Conservation (phyloP, 2,797 vertebrate species). For the Epinephelus awoara region DNA sequence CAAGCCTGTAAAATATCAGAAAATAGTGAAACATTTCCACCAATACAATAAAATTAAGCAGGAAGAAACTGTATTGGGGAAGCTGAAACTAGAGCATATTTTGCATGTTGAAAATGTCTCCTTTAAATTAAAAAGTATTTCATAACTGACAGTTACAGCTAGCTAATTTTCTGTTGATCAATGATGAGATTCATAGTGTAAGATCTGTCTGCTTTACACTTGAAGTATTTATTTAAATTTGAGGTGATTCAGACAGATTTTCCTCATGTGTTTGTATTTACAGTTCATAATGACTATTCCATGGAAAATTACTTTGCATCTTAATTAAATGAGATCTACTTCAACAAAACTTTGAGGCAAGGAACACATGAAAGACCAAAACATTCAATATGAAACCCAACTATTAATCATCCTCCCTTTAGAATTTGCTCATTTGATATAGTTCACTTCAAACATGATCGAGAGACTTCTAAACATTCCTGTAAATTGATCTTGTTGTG, state of each 20-base stretch:
- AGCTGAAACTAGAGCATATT: neutral
- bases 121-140: neutral
- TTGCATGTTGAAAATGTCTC: neutral
- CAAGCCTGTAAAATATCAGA: slow-evolving; percentile 1
- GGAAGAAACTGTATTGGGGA: neutral
- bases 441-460: neutral
- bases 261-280: slow-evolving; percentile 33
- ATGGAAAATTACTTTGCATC: slow-evolving; percentile 31
- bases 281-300: neutral
- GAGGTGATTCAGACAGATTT: neutral
- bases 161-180: neutral
- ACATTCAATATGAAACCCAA: slow-evolving; percentile 6
- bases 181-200: neutral
- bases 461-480: neutral
- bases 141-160: neutral
- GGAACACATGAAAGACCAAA: slow-evolving; percentile 4
- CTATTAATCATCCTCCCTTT: neutral
- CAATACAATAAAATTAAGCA: neutral
- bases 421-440: neutral
- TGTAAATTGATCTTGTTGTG: neutral
- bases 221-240: neutral
- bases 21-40: neutral
- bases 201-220: neutral
- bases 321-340: slow-evolving; percentile 31
- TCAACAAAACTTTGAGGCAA: slow-evolving; percentile 3